Conservation (phyloP, 2,113 vertebrate genomes). For the Mastomys coucha region DNA sequence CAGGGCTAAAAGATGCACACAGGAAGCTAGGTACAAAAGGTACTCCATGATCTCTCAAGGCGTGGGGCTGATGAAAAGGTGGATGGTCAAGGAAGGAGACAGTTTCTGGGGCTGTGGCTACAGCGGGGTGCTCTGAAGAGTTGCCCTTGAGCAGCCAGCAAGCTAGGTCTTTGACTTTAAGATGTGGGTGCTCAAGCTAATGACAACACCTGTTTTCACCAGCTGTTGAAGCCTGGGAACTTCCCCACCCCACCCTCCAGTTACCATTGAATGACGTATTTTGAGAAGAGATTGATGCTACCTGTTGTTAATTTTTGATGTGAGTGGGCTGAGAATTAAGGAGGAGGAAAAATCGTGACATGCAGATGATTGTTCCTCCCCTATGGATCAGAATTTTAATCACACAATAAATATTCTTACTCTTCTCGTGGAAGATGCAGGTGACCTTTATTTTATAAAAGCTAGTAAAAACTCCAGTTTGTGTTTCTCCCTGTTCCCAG, state of each 20-base stretch:
- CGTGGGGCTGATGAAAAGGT: background rate
- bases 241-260: background rate
- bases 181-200: constrained; percentile 32
- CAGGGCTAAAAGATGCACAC: background rate
- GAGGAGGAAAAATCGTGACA: constrained; percentile 70
- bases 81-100: background rate
- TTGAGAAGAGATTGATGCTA: constrained; percentile 68
- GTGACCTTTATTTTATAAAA: constrained; percentile 47
- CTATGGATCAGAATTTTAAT: constrained; percentile 70
- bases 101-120: background rate
- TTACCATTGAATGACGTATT: constrained; percentile 14
- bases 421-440: constrained; percentile 31
- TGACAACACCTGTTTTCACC: constrained; percentile 5
- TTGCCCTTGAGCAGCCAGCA: background rate
- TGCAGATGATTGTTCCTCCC: constrained; percentile 66
- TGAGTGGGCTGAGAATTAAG: constrained; percentile 73
- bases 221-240: constrained; percentile 11
- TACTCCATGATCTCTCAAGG: background rate
- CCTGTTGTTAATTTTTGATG: constrained; percentile 78
- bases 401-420: constrained; percentile 66
- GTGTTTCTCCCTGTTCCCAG: background rate
- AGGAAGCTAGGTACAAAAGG: background rate
- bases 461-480: constrained; percentile 39
- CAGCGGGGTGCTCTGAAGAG: background rate
- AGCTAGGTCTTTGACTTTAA: background rate